phyloP scores from a whole-genome alignment of 2,113 vertebrate genomes.

The Cisticola juncidis region DNA sequence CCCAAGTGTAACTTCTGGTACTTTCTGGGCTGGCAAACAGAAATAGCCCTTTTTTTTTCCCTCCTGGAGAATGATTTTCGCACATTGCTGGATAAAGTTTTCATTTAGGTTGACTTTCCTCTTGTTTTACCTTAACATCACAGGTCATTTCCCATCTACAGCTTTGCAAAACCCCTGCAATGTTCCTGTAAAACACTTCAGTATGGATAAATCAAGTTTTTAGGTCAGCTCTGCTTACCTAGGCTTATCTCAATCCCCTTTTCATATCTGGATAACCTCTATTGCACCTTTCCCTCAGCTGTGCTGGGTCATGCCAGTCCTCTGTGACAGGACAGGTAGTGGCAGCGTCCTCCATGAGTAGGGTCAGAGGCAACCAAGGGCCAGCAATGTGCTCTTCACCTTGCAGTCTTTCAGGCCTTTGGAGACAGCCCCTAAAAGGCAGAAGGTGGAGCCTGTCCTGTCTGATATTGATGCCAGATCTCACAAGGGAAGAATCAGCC shows the following conservation, averaged over 20 bases:
- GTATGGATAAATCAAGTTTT: constrained; percentile 51
- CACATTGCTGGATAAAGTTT: not conserved
- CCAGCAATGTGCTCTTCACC: not conserved
- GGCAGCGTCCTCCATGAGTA: not conserved
- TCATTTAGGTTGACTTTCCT: constrained; percentile 24
- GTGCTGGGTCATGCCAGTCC: not conserved
- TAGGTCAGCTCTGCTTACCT: constrained; percentile 50
- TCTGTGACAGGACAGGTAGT: not conserved
- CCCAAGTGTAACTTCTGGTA: not conserved
- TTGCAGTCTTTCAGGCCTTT: not conserved
- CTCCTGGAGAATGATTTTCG: not conserved
- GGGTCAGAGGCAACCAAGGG: not conserved
- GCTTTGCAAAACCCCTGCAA: not conserved
- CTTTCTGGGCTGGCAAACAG: not conserved
- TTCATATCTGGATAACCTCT: constrained; percentile 35
- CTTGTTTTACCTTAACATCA: constrained; percentile 28
- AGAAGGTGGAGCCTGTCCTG: not conserved
- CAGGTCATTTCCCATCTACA: constrained; percentile 9
- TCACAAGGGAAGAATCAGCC: not conserved
- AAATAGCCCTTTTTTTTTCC: not conserved
- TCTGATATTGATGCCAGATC: not conserved
- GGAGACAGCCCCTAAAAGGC: not conserved
- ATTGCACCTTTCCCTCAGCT: not conserved
- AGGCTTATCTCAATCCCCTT: constrained; percentile 14
- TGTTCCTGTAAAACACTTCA: not conserved